Evolutionary conservation across 2,113 vertebrate genomes (phyloP).

Genomic region (Rousettus leschenaultii): DNA sequence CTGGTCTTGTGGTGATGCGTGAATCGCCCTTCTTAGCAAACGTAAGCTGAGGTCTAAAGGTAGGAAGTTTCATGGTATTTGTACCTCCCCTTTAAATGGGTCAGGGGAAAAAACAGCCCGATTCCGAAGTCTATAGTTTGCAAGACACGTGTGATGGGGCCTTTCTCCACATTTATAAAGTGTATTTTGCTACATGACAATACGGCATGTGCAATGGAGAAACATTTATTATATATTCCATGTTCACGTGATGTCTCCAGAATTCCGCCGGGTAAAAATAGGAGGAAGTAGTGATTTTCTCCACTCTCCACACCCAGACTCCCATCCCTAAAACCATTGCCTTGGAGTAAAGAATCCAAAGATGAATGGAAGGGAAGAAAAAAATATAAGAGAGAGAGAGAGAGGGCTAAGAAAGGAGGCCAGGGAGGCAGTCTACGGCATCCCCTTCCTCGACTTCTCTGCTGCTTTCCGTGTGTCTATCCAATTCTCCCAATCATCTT

Average conservation of each 20-base stretch:
- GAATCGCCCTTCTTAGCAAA: not conserved
- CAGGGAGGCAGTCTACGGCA: not conserved
- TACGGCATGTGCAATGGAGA: not conserved
- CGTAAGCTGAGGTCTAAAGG: not conserved
- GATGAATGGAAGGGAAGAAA: not conserved
- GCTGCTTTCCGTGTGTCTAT: not conserved
- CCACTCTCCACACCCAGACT: accelerated
- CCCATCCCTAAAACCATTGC: not conserved
- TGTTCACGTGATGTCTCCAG: not conserved
- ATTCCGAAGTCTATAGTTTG: not conserved
- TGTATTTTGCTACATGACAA: not conserved
- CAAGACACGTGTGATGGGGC: not conserved
- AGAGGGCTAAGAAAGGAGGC: not conserved
- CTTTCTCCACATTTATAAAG: not conserved
- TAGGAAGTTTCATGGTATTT: not conserved
- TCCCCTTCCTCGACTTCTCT: not conserved
- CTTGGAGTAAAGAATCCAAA: not conserved
- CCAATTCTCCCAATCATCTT: not conserved
- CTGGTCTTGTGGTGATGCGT: not conserved
- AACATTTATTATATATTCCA: not conserved
- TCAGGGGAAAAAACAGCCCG: not conserved
- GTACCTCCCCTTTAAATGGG: not conserved
- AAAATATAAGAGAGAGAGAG: not conserved
- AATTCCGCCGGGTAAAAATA: not conserved
- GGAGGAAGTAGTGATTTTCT: not conserved